Evolutionary conservation across 2,888 invertebrate species (phyloP), one percentile per base, ranked within the genome.

Genomic region (Pharmacophagus antenor): DNA sequence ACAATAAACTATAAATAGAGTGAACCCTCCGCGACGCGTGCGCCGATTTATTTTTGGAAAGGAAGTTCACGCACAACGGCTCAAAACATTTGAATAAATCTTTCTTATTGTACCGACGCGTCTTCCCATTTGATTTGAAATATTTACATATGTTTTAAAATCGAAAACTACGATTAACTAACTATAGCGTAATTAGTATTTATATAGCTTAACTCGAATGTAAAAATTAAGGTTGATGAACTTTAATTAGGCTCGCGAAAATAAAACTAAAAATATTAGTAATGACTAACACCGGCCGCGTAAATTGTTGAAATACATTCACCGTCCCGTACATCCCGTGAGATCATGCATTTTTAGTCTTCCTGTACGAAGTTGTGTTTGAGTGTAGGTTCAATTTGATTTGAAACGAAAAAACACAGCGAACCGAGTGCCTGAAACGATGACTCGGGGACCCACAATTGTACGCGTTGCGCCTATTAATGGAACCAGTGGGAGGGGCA

Each of bases 381-480:
- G 49, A 3, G 18, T 15, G 8, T 2, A 56, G 8, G 22, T 41
- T 5, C 23, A 2, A 23, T 49, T 17, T 25, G 21, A 56, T n/a
- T 25, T 4, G 18, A 42, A 25, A 50, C 44, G 27, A 25, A 22
- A 31, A n/a, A n/a, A n/a, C n/a, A n/a, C n/a, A n/a, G n/a, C n/a
- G n/a, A n/a, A n/a, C n/a, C n/a, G 25, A 37, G 18, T 47, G 31
- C 58, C 57, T 48, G 60, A 56, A 63, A 65, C 62, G 70, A 89
- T 88, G 84, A 79, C 83, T 61, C 84, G 91, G 44, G 90, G 91
- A 8, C 92, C 91, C 37, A 91, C 90, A 0, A 84, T 92, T 62
- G 85, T 92, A 56, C 81, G 87, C 2, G 84, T 92, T 64, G 76
- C 79, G 18, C 88, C 89, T 1, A 74, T 78, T 12, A 77, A 76